These are phyloP conservation scores for Sinocyclocheilus rhinocerous DNA, from an alignment of 2,113 vertebrate species.

Conservation along the genomic window DNA sequence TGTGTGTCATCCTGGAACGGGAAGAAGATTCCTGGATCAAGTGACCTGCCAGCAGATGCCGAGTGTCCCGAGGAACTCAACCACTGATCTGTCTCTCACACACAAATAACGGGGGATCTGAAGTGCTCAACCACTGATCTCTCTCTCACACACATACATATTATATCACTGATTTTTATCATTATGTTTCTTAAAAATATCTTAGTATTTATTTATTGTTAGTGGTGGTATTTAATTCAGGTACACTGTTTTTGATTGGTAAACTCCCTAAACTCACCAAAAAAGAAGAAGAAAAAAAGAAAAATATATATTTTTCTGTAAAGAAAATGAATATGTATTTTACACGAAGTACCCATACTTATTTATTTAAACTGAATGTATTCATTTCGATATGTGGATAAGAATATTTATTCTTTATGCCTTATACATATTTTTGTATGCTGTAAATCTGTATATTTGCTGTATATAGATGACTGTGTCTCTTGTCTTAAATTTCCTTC, in stretches of 20 bases:
- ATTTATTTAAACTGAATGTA: constrained; percentile 79
- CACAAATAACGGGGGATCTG: constrained; percentile 76
- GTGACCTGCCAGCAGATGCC: constrained; percentile 77
- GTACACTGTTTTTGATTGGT: constrained; percentile 76
- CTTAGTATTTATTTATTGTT: constrained; percentile 76
- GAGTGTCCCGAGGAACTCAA: constrained; percentile 80
- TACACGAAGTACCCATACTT: constrained; percentile 71
- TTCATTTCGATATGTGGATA: constrained; percentile 70
- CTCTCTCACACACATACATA: constrained; percentile 40
- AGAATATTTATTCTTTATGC: constrained; percentile 77
- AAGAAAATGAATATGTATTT: constrained; percentile 75
- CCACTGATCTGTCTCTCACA: constrained; percentile 57
- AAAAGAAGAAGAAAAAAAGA: constrained; percentile 74
- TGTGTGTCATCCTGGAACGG: constrained; percentile 90
- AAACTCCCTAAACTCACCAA: constrained; percentile 63
- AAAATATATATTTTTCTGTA: constrained; percentile 69
- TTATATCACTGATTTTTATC: constrained; percentile 70
- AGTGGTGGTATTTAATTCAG: constrained; percentile 78
- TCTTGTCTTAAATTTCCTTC: constrained; percentile 39
- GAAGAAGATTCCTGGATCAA: constrained; percentile 82
- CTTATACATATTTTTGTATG: constrained; percentile 68
- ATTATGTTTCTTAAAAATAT: constrained; percentile 61
- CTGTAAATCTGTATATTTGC: constrained; percentile 68
- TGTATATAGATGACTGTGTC: constrained; percentile 44
- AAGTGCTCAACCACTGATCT: constrained; percentile 60